These are phyloP conservation scores for Copidosoma floridanum DNA, from an alignment of 1,140 invertebrate genomes.

Conservation along the genomic window DNA sequence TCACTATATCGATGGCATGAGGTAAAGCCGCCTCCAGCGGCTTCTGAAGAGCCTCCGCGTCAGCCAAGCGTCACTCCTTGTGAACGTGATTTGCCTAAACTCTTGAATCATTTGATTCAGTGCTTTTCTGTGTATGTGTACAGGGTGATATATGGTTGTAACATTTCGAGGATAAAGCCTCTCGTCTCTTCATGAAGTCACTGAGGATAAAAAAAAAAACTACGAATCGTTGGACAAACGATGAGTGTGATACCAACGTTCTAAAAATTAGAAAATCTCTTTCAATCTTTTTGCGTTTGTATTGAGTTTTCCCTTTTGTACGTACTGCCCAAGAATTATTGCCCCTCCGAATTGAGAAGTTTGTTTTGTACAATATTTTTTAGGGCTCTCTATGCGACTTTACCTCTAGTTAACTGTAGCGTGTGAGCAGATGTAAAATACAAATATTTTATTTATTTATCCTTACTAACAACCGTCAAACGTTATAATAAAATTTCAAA, in stretches of 20 bases:
- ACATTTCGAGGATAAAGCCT: background rate
- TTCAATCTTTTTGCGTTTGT: constrained; percentile 8
- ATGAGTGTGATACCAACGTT: constrained; percentile 27
- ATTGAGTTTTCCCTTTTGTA: constrained; percentile 1
- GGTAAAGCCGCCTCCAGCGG: constrained; percentile 33
- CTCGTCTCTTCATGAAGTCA: too few relatives aligned
- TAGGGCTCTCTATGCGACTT: too few relatives aligned
- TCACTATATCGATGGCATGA: constrained; percentile 92
- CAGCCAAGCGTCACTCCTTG: constrained; percentile 6
- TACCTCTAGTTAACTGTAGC: too few relatives aligned
- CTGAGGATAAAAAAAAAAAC: background rate
- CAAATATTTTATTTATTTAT: background rate
- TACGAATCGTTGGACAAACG: background rate
- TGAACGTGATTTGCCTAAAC: background rate
- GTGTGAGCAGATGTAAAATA: too few relatives aligned
- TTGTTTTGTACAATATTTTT: too few relatives aligned
- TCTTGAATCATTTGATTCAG: background rate
- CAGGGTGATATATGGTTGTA: background rate
- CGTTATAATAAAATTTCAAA: background rate
- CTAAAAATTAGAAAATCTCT: constrained; percentile 16
- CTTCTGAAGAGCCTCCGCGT: constrained; percentile 13
- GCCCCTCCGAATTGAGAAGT: too few relatives aligned
- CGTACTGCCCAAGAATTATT: too few relatives aligned
- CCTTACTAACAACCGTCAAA: background rate
- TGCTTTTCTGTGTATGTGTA: background rate